These are phyloP conservation scores for Bombus waltoni DNA, from an alignment of 1,140 invertebrate species.

Conservation along the genomic window DNA sequence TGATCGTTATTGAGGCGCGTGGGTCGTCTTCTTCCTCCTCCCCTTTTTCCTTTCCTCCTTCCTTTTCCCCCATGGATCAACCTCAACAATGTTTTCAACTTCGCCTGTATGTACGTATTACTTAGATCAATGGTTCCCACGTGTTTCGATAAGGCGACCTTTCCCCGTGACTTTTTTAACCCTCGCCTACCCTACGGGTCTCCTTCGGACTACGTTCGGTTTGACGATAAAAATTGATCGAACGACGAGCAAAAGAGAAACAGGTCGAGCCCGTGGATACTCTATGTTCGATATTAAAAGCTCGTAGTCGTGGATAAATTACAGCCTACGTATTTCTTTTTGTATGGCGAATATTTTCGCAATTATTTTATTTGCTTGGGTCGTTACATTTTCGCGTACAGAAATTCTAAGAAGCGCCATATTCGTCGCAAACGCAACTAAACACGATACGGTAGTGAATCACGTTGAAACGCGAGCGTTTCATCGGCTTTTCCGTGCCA, in stretches of 20 bases:
- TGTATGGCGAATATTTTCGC: background rate
- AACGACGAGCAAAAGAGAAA: background rate
- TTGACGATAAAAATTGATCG: constrained; percentile 17
- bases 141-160: constrained; percentile 45
- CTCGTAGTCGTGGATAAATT: background rate
- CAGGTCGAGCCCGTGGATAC: background rate
- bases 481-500: constrained; percentile 31
- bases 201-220: background rate
- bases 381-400: background rate
- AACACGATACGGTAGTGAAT: constrained; percentile 15
- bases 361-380: background rate
- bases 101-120: constrained; percentile 40
- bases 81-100: constrained; percentile 40
- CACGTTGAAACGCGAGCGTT: constrained; percentile 17
- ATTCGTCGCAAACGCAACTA: background rate
- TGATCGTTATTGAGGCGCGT: constrained; percentile 71
- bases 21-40: constrained; percentile 63
- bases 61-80: too few species aligned
- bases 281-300: background rate
- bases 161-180: constrained; percentile 11
- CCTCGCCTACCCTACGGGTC: background rate
- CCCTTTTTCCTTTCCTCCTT: background rate
- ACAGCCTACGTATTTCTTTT: background rate
- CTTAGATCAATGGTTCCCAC: constrained; percentile 53
- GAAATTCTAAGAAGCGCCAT: background rate